Percentiles rank a stretch among this genome's conserved stretches.
Conservation (phyloP, 2,113 vertebrate species). For the Cygnus atratus region DNA sequence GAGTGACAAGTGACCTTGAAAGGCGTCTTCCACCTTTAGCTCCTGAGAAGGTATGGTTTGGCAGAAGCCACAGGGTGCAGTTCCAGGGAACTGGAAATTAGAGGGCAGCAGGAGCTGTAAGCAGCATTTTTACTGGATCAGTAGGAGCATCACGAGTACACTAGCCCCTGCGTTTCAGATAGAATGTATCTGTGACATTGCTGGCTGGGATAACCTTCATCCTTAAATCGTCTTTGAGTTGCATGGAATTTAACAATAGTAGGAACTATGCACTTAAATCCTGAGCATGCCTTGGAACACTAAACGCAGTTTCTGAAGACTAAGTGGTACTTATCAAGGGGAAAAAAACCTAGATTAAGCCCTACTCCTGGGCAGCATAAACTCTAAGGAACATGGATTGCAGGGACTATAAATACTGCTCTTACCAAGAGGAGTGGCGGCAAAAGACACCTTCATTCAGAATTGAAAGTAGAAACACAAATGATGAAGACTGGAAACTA, state of each 20-base stretch:
- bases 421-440: not conserved
- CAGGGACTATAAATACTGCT: not conserved
- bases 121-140: not conserved
- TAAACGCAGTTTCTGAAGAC: not conserved
- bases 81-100: not conserved
- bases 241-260: not conserved
- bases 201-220: not conserved
- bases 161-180: not conserved
- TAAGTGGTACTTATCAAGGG: not conserved
- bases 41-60: not conserved
- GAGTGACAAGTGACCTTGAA: not conserved
- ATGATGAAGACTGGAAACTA: not conserved
- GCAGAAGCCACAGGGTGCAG: not conserved
- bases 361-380: not conserved
- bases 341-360: slow-evolving; percentile 2
- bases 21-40: not conserved
- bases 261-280: not conserved
- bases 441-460: not conserved
- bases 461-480: not conserved
- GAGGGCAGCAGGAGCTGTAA: not conserved
- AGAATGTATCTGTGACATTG: not conserved
- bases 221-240: not conserved
- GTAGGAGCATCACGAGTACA: not conserved
- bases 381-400: not conserved
- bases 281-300: not conserved